phyloP scores from a whole-genome alignment of 2,113 vertebrate genomes.

The Paramisgurnus dabryanus region DNA sequence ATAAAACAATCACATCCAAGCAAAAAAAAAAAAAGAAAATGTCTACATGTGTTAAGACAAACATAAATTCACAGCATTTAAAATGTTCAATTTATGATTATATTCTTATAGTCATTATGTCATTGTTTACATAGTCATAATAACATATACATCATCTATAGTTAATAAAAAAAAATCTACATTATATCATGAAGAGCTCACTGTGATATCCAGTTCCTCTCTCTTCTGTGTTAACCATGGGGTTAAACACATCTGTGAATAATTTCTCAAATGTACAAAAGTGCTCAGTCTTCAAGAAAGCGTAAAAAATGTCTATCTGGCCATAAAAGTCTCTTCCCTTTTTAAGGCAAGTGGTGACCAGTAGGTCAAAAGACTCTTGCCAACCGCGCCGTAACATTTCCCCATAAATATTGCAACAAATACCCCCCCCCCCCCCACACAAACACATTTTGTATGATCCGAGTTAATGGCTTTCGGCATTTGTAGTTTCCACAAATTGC shows the following conservation, averaged over 20 bases:
- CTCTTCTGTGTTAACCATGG: constrained; percentile 17
- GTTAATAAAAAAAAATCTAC: constrained; percentile 13
- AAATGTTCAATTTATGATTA: constrained; percentile 3
- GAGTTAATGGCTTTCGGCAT: constrained; percentile 43
- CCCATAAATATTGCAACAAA: constrained; percentile 24
- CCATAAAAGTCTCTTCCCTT: constrained; percentile 53
- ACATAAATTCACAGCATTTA: constrained; percentile 34
- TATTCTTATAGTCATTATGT: constrained; percentile 31
- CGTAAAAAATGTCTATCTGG: constrained; percentile 46
- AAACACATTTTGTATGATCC: neutral
- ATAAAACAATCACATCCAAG: constrained; percentile 23
- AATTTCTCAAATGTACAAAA: constrained; percentile 44
- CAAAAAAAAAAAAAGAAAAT: neutral
- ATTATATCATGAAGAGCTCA: constrained; percentile 22
- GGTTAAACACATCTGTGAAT: constrained; percentile 38
- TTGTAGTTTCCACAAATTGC: constrained; percentile 35
- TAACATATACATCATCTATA: constrained; percentile 10
- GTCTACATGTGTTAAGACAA: constrained; percentile 23
- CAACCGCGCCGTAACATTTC: constrained; percentile 39
- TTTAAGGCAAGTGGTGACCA: constrained; percentile 76
- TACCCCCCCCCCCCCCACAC: neutral
- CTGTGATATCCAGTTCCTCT: constrained; percentile 32
- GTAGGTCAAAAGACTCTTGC: constrained; percentile 54
- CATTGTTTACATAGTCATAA: constrained; percentile 34
- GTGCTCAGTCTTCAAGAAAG: constrained; percentile 46